Base-by-base conservation (phyloP, 2,797 vertebrate genomes). In the Sternarchorhynchus goeldii region DNA sequence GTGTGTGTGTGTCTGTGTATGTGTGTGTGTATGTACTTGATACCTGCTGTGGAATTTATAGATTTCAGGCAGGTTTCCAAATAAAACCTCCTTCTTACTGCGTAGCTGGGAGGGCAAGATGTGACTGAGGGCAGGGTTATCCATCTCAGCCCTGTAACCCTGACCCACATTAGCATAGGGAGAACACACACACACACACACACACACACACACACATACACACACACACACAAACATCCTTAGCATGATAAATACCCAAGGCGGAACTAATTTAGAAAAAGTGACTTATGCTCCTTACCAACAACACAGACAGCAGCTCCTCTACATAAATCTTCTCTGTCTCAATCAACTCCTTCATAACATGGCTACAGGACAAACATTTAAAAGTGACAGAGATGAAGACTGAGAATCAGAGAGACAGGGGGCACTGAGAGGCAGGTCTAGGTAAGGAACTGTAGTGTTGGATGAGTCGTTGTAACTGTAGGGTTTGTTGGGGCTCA, bases 51-150 rank as follows among this genome's bases (percentile, higher is more conserved):
- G 97, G 83, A 99, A 98, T 87, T 96, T 95, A 6, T 98, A 98
- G 88, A 99, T 98, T 90, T 98, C 95, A 0, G 96, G 93, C 95
- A 99, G 96, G 91, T 99, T 99, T 67, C 97, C 97, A 0, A 99
- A 99, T 55, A 99, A 93, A 82, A 98, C 73, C 0, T 98, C 96
- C 87, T 97, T 97, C 88, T 95, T 95, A 87, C 92, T 95, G 88
- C 92, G 91, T 77, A 99, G 92, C 72, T 91, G 74, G 0, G 94
- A 86, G 36, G 97, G 96, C 83, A 99, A 92, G 29, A 98, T 94
- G 80, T 91, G 85, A 72, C 92, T 89, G 89, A 96, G 93, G 63
- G 91, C 90, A 0, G 96, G 97, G 84, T 98, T 98, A 75, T 99
- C 96, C 96, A 99, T 98, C 86, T 98, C 96, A 10, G 94, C 94